These are phyloP conservation scores for Sorex fumeus DNA, from an alignment of 2,113 vertebrate genomes.

Conservation along the genomic window DNA sequence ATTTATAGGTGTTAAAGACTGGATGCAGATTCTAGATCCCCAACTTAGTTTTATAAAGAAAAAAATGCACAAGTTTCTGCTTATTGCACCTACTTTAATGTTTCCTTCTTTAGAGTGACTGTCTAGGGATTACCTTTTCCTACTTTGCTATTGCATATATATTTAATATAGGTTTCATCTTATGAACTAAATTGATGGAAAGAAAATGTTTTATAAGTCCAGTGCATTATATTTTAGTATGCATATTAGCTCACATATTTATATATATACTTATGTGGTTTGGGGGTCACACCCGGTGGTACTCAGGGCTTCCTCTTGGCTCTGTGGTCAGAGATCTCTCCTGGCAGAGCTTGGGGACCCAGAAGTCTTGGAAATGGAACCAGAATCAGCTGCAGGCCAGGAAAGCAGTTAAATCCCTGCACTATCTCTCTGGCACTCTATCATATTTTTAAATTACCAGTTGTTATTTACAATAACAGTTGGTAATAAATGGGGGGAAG, in stretches of 20 bases:
- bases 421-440: too few relatives aligned
- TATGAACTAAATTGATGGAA: too few relatives aligned
- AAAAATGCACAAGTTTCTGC: not conserved
- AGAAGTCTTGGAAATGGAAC: too few relatives aligned
- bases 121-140: not conserved
- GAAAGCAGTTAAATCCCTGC: too few relatives aligned
- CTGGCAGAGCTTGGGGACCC: too few relatives aligned
- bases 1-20: not conserved
- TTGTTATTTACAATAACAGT: not conserved
- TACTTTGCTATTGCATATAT: not conserved
- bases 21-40: not conserved
- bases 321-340: too few relatives aligned
- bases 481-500: conserved; percentile 23
- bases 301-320: too few relatives aligned
- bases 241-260: too few relatives aligned
- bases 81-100: not conserved
- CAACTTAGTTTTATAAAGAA: not conserved
- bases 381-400: too few relatives aligned
- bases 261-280: too few relatives aligned
- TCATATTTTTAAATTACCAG: conserved; percentile 13
- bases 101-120: not conserved
- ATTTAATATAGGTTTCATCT: not conserved
- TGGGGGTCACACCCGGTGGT: not conserved
- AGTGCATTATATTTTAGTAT: too few relatives aligned
- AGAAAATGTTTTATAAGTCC: too few relatives aligned